Evolutionary conservation across 2,888 invertebrate genomes (phyloP).

Genomic region (Noctua comes): DNA sequence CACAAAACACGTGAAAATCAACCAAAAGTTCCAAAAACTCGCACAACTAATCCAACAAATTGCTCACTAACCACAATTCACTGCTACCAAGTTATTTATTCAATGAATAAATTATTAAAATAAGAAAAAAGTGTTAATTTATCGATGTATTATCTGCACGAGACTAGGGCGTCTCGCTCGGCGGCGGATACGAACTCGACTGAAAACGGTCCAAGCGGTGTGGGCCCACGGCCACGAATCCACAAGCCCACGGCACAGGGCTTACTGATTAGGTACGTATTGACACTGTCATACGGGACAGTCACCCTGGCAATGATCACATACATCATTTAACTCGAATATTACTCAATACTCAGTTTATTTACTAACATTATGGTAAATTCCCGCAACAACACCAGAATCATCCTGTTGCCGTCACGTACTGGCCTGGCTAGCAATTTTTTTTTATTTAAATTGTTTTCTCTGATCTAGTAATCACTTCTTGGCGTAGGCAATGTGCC

Average conservation of each 20-base stretch:
- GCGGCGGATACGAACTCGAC: constrained; percentile 59
- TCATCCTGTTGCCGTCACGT: constrained; percentile 11
- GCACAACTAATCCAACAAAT: constrained; percentile 43
- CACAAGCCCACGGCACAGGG: constrained; percentile 16
- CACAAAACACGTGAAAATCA: constrained; percentile 17
- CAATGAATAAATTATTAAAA: constrained; percentile 24
- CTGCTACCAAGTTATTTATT: constrained; percentile 12
- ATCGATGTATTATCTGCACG: constrained; percentile 40
- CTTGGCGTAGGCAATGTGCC: neutral
- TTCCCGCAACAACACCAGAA: neutral
- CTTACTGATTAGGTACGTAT: constrained; percentile 15
- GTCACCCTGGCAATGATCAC: constrained; percentile 47
- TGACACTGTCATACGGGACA: constrained; percentile 17
- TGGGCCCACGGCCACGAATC: constrained; percentile 26
- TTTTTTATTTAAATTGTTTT: no score
- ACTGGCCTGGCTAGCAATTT: no score
- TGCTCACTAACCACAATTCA: constrained; percentile 42
- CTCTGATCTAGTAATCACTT: constrained; percentile 3
- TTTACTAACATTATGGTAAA: constrained; percentile 26
- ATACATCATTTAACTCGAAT: constrained; percentile 31
- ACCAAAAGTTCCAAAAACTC: constrained; percentile 50
- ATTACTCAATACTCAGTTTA: constrained; percentile 22
- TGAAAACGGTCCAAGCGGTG: constrained; percentile 48
- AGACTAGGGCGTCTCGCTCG: constrained; percentile 54
- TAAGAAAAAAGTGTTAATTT: constrained; percentile 26